These are phyloP conservation scores for Nyctalus aviator DNA, from an alignment of 2,797 vertebrate species.

Conservation along the genomic window DNA sequence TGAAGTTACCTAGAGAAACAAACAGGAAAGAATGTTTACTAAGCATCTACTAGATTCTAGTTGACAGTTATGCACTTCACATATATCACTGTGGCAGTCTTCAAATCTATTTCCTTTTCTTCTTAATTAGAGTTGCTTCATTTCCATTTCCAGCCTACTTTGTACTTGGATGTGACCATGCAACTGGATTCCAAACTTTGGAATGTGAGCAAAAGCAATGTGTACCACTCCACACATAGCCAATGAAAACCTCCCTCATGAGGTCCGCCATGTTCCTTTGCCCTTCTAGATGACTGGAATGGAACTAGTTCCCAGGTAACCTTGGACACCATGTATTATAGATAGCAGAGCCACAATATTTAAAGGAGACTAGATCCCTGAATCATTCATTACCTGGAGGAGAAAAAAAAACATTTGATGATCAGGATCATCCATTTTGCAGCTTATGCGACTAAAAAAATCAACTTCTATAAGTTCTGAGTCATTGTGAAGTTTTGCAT, in stretches of 20 bases:
- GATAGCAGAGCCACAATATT: neutral
- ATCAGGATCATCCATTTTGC: neutral
- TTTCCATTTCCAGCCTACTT: neutral
- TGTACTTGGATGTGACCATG: neutral
- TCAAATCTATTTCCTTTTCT: neutral
- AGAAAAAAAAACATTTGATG: neutral
- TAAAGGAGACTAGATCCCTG: neutral
- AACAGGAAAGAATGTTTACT: neutral
- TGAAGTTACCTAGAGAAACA: neutral
- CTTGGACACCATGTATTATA: neutral
- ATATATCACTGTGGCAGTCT: too few relatives aligned
- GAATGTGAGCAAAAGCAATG: neutral
- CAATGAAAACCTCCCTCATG: neutral
- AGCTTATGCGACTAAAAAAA: neutral
- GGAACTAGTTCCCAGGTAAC: neutral
- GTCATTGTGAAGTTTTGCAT: neutral
- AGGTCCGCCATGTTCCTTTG: neutral
- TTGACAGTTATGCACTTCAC: neutral
- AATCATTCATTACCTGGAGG: neutral
- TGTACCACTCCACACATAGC: too few relatives aligned
- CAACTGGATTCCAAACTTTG: neutral
- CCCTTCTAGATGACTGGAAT: neutral
- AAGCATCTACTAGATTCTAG: neutral
- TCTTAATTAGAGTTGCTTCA: neutral
- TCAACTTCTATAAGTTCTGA: neutral